Percentiles rank a stretch among this genome's conserved stretches.
phyloP scores from a whole-genome alignment of 2,113 vertebrate species.

The Prunella fulvescens region DNA sequence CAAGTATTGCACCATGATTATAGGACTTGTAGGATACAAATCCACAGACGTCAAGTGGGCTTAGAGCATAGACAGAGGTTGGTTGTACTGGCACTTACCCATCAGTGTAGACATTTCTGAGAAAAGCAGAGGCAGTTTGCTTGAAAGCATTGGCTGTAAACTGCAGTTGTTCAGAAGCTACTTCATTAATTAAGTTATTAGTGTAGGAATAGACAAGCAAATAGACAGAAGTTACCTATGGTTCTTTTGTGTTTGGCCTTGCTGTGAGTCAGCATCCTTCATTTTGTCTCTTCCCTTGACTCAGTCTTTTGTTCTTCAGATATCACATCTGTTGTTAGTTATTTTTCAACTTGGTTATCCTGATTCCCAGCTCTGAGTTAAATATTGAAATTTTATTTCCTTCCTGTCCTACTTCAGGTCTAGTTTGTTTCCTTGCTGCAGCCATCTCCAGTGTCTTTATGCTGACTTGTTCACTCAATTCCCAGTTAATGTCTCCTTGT shows the following conservation, averaged over 20 bases:
- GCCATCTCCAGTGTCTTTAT: not conserved
- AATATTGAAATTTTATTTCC: not conserved
- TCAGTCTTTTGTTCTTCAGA: not conserved
- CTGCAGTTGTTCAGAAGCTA: not conserved
- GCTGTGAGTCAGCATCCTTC: not conserved
- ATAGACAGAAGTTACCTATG: not conserved
- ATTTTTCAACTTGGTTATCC: not conserved
- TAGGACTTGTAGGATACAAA: not conserved
- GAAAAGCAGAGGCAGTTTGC: not conserved
- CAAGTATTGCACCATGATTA: not conserved
- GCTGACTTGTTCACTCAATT: not conserved
- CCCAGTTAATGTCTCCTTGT: not conserved
- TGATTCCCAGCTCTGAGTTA: not conserved
- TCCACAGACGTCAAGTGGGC: not conserved
- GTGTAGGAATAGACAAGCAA: not conserved
- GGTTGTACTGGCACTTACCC: not conserved
- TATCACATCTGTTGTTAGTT: not conserved
- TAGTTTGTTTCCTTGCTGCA: slow-evolving; percentile 3
- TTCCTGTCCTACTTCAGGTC: not conserved
- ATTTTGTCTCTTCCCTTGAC: not conserved
- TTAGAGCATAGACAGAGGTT: not conserved
- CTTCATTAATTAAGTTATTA: not conserved
- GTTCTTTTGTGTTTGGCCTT: not conserved
- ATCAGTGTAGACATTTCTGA: not conserved
- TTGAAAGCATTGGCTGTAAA: not conserved